A percentile compares a stretch with the other conserved stretches of the same genome.
phyloP scores from a whole-genome alignment of 2,113 vertebrate genomes.

The Gasterosteus nipponicus region DNA sequence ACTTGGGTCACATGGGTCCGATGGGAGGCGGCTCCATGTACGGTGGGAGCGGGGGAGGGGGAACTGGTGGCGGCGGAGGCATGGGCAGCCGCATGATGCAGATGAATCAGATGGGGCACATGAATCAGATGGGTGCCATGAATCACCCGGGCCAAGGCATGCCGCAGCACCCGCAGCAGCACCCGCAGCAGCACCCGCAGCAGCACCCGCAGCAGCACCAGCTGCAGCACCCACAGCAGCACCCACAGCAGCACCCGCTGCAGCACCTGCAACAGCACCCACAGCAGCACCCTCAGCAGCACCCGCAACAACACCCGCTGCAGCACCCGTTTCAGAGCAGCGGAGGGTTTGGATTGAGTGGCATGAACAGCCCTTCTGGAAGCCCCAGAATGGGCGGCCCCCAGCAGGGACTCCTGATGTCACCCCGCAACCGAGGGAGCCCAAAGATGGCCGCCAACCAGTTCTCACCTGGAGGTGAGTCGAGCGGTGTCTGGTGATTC shows the following conservation, averaged over 20 bases:
- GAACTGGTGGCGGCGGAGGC: constrained; percentile 54
- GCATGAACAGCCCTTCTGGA: constrained; percentile 90
- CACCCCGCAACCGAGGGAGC: constrained; percentile 93
- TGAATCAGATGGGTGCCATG: constrained; percentile 74
- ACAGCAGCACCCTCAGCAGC: constrained; percentile 84
- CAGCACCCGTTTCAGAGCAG: constrained; percentile 87
- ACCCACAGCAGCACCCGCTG: constrained; percentile 86
- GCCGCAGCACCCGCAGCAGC: constrained; percentile 83
- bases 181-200: constrained; percentile 78
- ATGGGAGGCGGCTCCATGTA: constrained; percentile 76
- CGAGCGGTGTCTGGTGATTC: background rate
- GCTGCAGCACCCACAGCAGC: constrained; percentile 74
- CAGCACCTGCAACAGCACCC: constrained; percentile 75
- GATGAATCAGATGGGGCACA: constrained; percentile 74
- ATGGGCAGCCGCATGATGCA: constrained; percentile 77
- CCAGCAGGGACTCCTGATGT: constrained; percentile 92
- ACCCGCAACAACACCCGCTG: constrained; percentile 78
- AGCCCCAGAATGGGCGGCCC: constrained; percentile 88
- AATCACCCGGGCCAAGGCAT: constrained; percentile 75
- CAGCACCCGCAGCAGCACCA: constrained; percentile 85
- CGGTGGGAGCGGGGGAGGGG: constrained; percentile 67
- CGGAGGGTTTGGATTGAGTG: constrained; percentile 85
- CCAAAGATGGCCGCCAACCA: constrained; percentile 94
- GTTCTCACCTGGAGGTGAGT: constrained; percentile 94
- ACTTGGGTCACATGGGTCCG: constrained; percentile 79